phyloP scores from a whole-genome alignment of 2,888 invertebrate species.

The Podotricha telesiphe region DNA sequence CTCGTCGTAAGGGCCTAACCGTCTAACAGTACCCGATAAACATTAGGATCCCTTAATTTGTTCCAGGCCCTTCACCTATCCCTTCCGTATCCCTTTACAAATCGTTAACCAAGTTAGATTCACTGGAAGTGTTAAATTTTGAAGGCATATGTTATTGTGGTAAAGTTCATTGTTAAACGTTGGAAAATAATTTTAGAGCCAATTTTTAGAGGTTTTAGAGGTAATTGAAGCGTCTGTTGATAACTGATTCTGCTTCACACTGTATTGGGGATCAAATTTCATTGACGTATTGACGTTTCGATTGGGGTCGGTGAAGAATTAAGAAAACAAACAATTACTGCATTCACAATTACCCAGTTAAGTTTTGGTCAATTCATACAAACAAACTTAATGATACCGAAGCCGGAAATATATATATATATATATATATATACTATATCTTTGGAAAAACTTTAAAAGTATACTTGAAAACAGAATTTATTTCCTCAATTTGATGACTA shows the following conservation, averaged over 20 bases:
- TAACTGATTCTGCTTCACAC: background rate
- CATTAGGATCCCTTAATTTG: conserved; percentile 83
- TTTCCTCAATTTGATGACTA: too few relatives aligned
- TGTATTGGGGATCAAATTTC: too few relatives aligned
- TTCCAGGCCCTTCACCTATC: conserved; percentile 78
- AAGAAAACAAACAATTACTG: too few relatives aligned
- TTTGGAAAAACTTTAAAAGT: too few relatives aligned
- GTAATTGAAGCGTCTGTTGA: background rate
- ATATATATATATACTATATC: too few relatives aligned
- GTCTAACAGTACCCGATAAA: conserved; percentile 76
- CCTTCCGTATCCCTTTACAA: conserved; percentile 80
- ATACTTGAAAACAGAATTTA: too few relatives aligned
- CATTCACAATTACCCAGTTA: too few relatives aligned
- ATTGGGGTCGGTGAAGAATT: too few relatives aligned
- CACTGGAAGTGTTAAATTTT: conserved; percentile 54
- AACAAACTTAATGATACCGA: background rate
- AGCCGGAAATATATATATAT: too few relatives aligned
- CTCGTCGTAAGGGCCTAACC: conserved; percentile 69
- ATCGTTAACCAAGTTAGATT: conserved; percentile 66
- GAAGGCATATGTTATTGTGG: background rate
- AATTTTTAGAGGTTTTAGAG: background rate
- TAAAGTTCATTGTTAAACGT: background rate
- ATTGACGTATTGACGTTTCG: too few relatives aligned
- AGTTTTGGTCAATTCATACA: too few relatives aligned
- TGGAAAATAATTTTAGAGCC: background rate